phyloP scores from a whole-genome alignment of 2,797 vertebrate genomes.

The Amblyraja radiata region DNA sequence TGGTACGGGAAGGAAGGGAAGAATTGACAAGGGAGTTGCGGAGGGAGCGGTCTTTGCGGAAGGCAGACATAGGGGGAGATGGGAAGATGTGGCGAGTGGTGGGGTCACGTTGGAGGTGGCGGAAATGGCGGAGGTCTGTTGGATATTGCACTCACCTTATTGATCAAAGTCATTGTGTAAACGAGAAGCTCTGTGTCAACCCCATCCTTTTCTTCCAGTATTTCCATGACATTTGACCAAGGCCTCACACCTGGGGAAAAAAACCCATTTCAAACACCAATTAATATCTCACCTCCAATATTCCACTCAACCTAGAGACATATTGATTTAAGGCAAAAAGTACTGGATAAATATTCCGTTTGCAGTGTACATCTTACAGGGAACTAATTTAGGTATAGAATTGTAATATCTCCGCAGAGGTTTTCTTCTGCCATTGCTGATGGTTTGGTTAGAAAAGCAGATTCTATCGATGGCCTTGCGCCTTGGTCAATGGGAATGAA shows the following conservation, averaged over 20 bases:
- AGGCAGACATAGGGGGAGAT: no score
- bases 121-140: no score
- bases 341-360: neutral
- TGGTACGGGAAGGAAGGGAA: no score
- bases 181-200: conserved; percentile 91
- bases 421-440: neutral
- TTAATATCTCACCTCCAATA: neutral
- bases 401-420: neutral
- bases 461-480: neutral
- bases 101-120: no score
- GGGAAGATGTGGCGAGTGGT: no score
- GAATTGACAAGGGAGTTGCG: no score
- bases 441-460: neutral
- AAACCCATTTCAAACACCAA: conserved; percentile 44
- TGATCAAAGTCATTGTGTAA: conserved; percentile 88
- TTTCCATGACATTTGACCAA: conserved; percentile 90
- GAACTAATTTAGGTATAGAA: neutral
- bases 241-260: conserved; percentile 64
- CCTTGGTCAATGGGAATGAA: neutral
- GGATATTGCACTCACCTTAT: conserved; percentile 70
- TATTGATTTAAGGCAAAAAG: neutral
- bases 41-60: no score
- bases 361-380: neutral
- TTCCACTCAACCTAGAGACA: neutral
- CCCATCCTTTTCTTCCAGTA: conserved; percentile 91